Evolutionary conservation across 2,113 vertebrate species (phyloP), one percentile per base, ranked within the genome.

Genomic region (Tapirus terrestris): DNA sequence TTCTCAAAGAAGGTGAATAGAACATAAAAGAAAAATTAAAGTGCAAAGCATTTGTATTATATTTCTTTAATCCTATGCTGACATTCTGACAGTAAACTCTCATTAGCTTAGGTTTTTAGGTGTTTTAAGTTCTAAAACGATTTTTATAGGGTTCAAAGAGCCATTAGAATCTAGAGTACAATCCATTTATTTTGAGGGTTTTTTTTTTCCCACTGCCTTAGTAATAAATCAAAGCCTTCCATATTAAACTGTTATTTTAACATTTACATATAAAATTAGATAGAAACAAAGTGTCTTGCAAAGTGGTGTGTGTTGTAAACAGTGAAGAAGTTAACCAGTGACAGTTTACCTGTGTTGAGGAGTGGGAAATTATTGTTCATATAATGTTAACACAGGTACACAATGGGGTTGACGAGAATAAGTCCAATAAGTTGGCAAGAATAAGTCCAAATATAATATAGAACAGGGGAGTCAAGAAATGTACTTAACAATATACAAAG

Each of bases 221-320:
- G 10, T 61, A 61, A 51, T 68, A 87, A 83, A 4, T 65, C 51
- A 68, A 79, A 91, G 11, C 31, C n/a, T 97, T 65, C 20, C n/a
- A 53, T 3, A 27, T 76, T 51, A 87, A 53, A 61, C 16, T 67
- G 0, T 51, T 56, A 33, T 27, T 85, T 77, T 68, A 43, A 73
- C 2, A 56, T 90, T 70, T 90, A 14, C 16, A 33, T 36, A 13
- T n/a, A 85, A 94, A 76, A 93, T 18, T 76, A 63, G 10, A 13
- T 36, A 51, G 5, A 88, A 63, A 33, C 83, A 43, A 43, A 79
- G 3, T 87, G 2, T 89, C 5, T 91, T 48, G 7, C 1, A 33
- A 53, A 90, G 11, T 36, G 13, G 0, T 76, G 2, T 75, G 25
- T 81, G 3, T 63, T 87, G 9, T 65, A 61, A 85, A 36, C 29